Base-by-base conservation (phyloP, 2,888 invertebrate genomes). In the Agapostemon virescens region DNA sequence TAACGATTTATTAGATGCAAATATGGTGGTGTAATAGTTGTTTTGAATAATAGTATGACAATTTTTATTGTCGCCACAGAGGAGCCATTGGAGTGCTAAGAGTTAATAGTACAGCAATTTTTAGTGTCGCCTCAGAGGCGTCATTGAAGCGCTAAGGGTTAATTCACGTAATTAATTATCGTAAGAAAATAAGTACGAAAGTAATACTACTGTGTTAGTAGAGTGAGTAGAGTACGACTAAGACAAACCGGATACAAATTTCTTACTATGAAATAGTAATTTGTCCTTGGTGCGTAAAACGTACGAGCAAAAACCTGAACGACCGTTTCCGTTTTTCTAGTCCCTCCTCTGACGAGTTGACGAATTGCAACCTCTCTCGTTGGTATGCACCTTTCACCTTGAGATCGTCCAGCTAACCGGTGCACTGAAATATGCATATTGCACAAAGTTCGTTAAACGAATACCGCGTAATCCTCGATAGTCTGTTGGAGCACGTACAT, bases 331-430 rank as follows among this genome's bases (percentile, higher is more conserved):
- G 5, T 26, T 33, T 30, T 26, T 45, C 64, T n/a, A 9, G 20
- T 63, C 17, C 2, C 15, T 64, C 17, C 20, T 26, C 30, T 15
- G 33, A 30, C 4, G 55, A 42, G 7, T 42, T 52, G 52, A 66
- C 7, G n/a, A 67, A 38, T 67, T 38, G 45, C 9, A n/a, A 42
- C 33, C n/a, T 30, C 33, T 68, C 68, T 49, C 40, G 36, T 63
- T 68, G 40, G 5, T 38, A 63, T 52, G 40, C 33, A 49, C 68
- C 68, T 73, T 63, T 77, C 68, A 68, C 77, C 33, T 49, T 30
- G 77, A 33, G 13, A 49, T 42, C 74, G 1, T 26, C 33, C 61
- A 49, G 67, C 58, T 74, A 69, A 13, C 2, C n/a, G 2, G 40
- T 67, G 38, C 38, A 13, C 42, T 36, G 17, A 15, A 58, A n/a